A percentile compares a stretch with the other conserved stretches of the same genome.
Conservation (phyloP, 1,140 invertebrate species). For the Papilio aristodemus region DNA sequence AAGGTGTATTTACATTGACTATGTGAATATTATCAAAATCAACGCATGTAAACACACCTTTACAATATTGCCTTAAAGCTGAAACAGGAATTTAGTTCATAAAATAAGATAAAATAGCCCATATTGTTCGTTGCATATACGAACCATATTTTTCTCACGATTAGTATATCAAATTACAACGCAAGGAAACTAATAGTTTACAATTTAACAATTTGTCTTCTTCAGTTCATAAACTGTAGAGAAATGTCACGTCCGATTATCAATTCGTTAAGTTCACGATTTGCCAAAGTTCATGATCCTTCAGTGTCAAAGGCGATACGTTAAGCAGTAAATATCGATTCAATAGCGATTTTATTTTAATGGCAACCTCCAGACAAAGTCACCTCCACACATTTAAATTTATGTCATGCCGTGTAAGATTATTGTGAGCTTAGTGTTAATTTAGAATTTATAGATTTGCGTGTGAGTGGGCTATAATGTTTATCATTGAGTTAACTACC, state of each 20-base stretch:
- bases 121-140: no score
- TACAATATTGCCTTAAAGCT: no score
- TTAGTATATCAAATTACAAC: neutral
- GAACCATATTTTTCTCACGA: no score
- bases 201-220: no score
- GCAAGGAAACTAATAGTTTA: neutral
- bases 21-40: neutral
- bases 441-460: slow-evolving; percentile 42
- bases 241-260: no score
- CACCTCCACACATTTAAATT: slow-evolving; percentile 47
- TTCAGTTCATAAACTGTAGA: no score
- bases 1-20: neutral
- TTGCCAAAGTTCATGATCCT: neutral
- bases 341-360: slow-evolving; percentile 31
- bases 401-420: slow-evolving; percentile 44
- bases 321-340: slow-evolving; percentile 14
- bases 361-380: slow-evolving; percentile 52
- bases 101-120: no score
- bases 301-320: neutral
- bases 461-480: slow-evolving; percentile 44
- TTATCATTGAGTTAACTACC: slow-evolving; percentile 36
- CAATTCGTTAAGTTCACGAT: no score
- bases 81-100: no score
- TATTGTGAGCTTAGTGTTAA: slow-evolving; percentile 46
- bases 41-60: no score